Evolutionary conservation across 2,888 invertebrate species (phyloP), one percentile per base, ranked within the genome.

Genomic region (Abscondita cerata): DNA sequence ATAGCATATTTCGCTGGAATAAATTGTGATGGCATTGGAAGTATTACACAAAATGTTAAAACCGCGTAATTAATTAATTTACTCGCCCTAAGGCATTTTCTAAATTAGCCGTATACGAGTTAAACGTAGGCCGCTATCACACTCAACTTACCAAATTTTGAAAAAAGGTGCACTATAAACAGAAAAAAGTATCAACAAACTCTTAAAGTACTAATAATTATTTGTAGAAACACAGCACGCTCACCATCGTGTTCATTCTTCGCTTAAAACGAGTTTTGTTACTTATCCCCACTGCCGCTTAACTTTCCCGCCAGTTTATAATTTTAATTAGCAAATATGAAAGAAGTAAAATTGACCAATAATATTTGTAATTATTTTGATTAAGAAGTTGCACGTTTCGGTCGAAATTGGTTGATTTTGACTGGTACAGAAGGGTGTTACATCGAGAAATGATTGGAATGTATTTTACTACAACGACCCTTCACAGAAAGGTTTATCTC

Each of bases 181-280:
- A 6, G 16, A 51, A 34, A 13, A 16, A 34, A 36, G 36, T 51
- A 36, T n/a, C 15, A 36, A 34, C 3, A 44, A 44, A 44, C 44
- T 2, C 2, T 2, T 9, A 36, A 6, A 36, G n/a, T 5, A 44
- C 18, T 18, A 44, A 18, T 18, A 19, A 44, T 44, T 44, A 44
- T 44, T 44, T 44, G 44, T 44, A 18, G 16, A 36, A 15, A 34
- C 18, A 13, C 38, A 51, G 34, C 38, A 59, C 53, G 46, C 51
- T 59, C 65, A 64, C 66, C 68, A 69, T 69, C 69, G 63, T 71
- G 69, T 31, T 58, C 36, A 38, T 33, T 57, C 68, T 70, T 69
- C 69, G 69, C 70, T 65, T 57, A 68, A 68, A 73, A 73, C 73
- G 70, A 69, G 73, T 73, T 73, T 72, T 69, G 61, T 68, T 68